phyloP scores from a whole-genome alignment of 2,797 vertebrate species.

The Rhinichthys osculus region DNA sequence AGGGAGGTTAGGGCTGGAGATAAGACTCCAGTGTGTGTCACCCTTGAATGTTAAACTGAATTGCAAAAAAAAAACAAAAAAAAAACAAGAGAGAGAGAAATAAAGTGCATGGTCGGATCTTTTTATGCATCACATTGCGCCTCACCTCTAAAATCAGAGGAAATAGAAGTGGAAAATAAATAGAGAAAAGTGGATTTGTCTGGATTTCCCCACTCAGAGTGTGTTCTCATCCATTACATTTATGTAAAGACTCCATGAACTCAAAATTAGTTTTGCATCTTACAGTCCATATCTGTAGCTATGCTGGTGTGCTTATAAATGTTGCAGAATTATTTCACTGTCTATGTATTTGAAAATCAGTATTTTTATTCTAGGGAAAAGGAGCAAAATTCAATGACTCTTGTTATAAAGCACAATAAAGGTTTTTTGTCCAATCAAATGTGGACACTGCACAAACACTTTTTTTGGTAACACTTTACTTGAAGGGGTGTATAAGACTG shows the following conservation, averaged over 20 bases:
- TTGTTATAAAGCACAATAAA: neutral
- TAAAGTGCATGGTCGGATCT: neutral
- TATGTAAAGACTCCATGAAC: neutral
- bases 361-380: neutral
- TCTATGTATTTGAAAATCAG: neutral
- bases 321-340: neutral
- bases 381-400: neutral
- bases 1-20: conserved; percentile 11
- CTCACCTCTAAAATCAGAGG: neutral
- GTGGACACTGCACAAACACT: neutral
- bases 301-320: neutral
- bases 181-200: neutral
- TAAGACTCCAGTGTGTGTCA: conserved; percentile 7
- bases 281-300: neutral
- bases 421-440: no score
- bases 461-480: no score
- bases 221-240: neutral
- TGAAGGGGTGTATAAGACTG: no score
- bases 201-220: neutral
- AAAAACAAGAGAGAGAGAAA: neutral
- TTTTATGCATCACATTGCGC: neutral
- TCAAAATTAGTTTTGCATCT: neutral
- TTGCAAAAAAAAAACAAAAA: neutral
- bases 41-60: neutral
- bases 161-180: neutral